A percentile compares a stretch with the other conserved stretches of the same genome.
Conservation (phyloP, 1,140 invertebrate species). For the Asbolus verrucosus region DNA sequence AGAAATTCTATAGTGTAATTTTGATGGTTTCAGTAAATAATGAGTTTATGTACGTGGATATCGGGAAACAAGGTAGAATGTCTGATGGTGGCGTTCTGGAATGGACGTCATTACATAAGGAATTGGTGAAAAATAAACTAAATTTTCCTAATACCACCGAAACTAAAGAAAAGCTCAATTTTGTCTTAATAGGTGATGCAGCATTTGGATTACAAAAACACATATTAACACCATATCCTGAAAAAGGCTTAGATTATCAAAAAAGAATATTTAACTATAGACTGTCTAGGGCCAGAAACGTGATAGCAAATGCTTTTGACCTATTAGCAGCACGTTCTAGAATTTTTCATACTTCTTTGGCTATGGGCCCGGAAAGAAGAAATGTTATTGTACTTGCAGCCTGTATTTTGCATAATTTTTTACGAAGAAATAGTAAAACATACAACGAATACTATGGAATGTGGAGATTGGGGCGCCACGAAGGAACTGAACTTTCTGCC, state of each 20-base stretch:
- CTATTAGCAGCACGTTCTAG: too few relatives aligned
- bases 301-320: conserved; percentile 67
- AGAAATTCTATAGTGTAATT: conserved; percentile 29
- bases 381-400: too few relatives aligned
- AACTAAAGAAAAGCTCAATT: conserved; percentile 54
- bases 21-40: conserved; percentile 23
- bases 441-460: too few relatives aligned
- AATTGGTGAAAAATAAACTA: neutral
- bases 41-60: conserved; percentile 33
- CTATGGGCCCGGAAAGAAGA: too few relatives aligned
- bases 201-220: conserved; percentile 64
- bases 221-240: conserved; percentile 65
- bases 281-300: conserved; percentile 59
- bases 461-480: too few relatives aligned
- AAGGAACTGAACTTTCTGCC: too few relatives aligned
- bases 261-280: conserved; percentile 62
- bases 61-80: conserved; percentile 34
- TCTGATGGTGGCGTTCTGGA: conserved; percentile 33
- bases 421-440: too few relatives aligned
- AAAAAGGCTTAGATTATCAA: conserved; percentile 50
- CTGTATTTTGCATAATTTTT: too few relatives aligned
- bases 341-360: too few relatives aligned
- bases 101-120: neutral
- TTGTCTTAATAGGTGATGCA: conserved; percentile 65
- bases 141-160: conserved; percentile 38